phyloP scores from a whole-genome alignment of 2,888 invertebrate species.

The Eilema depressum region DNA sequence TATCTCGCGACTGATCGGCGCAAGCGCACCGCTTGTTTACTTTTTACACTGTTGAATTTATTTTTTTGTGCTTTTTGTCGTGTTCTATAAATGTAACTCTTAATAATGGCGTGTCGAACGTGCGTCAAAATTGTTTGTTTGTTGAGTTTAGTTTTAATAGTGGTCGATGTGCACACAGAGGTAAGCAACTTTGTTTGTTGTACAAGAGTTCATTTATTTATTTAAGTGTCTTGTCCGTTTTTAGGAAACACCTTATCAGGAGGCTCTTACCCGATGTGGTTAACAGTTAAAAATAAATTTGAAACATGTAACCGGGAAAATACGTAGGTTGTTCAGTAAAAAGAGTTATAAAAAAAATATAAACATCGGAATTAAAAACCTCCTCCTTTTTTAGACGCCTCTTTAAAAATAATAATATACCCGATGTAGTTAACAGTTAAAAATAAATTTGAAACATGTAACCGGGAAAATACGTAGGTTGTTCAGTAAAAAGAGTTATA shows the following conservation, averaged over 20 bases:
- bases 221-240: not conserved
- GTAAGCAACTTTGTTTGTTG: constrained; percentile 54
- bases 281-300: too few species aligned
- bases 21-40: constrained; percentile 24
- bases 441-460: too few species aligned
- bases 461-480: too few species aligned
- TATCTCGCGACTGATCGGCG: constrained; percentile 44
- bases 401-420: too few species aligned
- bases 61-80: constrained; percentile 28
- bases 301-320: too few species aligned
- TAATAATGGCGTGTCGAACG: constrained; percentile 50
- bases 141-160: constrained; percentile 65
- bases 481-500: too few species aligned
- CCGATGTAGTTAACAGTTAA: too few species aligned
- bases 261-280: too few species aligned
- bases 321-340: too few species aligned
- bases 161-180: constrained; percentile 68
- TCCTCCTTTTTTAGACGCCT: too few species aligned
- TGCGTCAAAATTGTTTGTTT: constrained; percentile 66
- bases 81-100: constrained; percentile 26
- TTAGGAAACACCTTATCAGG: not conserved
- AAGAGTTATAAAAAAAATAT: too few species aligned
- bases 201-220: not conserved
- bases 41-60: constrained; percentile 20
- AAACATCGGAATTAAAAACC: too few species aligned